phyloP scores from a whole-genome alignment of 2,797 vertebrate genomes.

The Danio choprae region DNA sequence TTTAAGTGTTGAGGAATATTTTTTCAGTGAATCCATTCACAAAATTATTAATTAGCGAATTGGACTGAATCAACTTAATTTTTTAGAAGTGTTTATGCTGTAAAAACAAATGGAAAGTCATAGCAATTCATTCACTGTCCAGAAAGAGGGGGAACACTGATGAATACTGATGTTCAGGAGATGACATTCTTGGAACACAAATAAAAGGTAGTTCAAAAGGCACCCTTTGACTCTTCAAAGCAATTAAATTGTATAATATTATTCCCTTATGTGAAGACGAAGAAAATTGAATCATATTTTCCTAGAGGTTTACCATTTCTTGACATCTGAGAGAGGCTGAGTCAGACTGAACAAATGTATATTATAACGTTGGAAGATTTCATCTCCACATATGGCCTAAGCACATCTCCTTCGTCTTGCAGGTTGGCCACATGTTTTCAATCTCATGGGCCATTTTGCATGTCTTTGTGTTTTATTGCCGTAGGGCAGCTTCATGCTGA shows the following conservation, averaged over 20 bases:
- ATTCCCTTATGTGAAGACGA: slow-evolving; percentile 21
- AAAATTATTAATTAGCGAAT: background rate
- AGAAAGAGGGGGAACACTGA: background rate
- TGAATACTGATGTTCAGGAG: slow-evolving; percentile 8
- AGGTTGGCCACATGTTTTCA: slow-evolving; percentile 75
- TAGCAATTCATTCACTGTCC: background rate
- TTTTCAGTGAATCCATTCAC: background rate
- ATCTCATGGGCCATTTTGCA: slow-evolving; percentile 67
- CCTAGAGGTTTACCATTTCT: background rate
- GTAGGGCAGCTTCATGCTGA: slow-evolving; percentile 51
- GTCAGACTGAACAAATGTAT: slow-evolving; percentile 13
- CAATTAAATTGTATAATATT: background rate
- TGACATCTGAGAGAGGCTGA: slow-evolving; percentile 3
- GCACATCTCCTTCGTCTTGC: slow-evolving; percentile 66
- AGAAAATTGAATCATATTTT: slow-evolving; percentile 22
- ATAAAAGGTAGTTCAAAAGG: slow-evolving; percentile 5
- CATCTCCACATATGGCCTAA: slow-evolving; percentile 23
- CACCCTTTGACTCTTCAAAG: slow-evolving; percentile 3
- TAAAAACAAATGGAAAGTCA: slow-evolving; percentile 8
- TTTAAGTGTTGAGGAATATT: too few species aligned
- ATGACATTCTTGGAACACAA: slow-evolving; percentile 32
- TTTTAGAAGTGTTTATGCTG: background rate
- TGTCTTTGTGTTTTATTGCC: slow-evolving; percentile 70
- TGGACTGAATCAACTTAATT: background rate
- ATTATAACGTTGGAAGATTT: slow-evolving; percentile 59